Evolutionary conservation across 2,113 vertebrate genomes (phyloP).

Genomic region (Upupa epops): DNA sequence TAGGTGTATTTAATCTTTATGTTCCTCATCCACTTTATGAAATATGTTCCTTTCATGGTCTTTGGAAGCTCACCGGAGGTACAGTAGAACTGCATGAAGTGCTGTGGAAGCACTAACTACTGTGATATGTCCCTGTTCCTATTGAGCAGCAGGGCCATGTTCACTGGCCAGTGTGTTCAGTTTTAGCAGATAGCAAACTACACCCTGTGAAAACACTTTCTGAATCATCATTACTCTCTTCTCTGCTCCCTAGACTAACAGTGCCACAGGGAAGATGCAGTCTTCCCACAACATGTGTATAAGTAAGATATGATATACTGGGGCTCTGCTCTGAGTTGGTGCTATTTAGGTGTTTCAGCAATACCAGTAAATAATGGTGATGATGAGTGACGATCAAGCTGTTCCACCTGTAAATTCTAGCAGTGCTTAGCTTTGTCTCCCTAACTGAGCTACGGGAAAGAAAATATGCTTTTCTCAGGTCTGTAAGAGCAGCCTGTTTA

Average conservation of each 20-base stretch:
- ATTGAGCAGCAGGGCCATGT: not conserved
- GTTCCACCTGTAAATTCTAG: not conserved
- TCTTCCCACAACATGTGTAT: rapidly evolving
- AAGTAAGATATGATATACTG: not conserved
- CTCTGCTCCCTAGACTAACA: not conserved
- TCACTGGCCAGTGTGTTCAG: not conserved
- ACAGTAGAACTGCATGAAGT: not conserved
- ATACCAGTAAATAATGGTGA: not conserved
- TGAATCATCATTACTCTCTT: not conserved
- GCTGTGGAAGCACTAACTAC: not conserved
- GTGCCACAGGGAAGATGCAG: not conserved
- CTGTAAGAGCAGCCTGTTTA: not conserved
- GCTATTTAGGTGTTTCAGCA: not conserved
- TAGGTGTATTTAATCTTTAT: not conserved
- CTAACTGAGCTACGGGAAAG: not conserved
- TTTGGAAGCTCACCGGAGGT: not conserved
- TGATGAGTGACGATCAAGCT: not conserved
- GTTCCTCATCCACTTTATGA: not conserved
- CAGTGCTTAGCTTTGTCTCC: not conserved
- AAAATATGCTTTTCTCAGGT: not conserved
- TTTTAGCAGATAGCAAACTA: not conserved
- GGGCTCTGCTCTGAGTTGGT: not conserved
- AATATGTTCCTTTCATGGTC: not conserved
- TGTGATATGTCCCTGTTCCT: not conserved
- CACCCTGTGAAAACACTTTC: not conserved